A percentile compares a stretch with the other conserved stretches of the same genome.
phyloP scores from a whole-genome alignment of 2,113 vertebrate genomes.

The Stercorarius parasiticus region DNA sequence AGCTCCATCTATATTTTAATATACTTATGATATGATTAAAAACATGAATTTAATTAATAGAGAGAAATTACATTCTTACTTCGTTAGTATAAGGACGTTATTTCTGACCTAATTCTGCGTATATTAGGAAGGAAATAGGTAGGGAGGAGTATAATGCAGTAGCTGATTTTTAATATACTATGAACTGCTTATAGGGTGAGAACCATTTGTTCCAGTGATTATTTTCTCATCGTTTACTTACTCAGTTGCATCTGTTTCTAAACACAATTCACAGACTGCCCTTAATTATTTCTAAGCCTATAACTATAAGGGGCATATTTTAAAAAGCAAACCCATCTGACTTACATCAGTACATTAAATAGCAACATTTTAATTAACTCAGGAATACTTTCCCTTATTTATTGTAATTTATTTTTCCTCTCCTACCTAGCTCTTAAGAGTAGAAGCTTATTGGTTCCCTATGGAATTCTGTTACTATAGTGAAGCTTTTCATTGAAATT shows the following conservation, averaged over 20 bases:
- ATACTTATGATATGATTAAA: not conserved
- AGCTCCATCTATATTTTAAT: slow-evolving; percentile 17
- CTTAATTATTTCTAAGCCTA: not conserved
- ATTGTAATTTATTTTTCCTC: not conserved
- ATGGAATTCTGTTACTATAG: not conserved
- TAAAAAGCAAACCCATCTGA: not conserved
- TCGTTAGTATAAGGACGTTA: not conserved
- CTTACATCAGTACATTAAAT: not conserved
- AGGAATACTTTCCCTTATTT: not conserved
- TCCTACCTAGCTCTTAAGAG: not conserved
- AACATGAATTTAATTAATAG: not conserved
- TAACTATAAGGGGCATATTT: not conserved
- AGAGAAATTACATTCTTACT: not conserved
- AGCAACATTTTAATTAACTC: slow-evolving; percentile 21
- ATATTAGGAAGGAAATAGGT: not conserved
- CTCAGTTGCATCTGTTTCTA: not conserved
- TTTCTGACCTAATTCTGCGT: not conserved
- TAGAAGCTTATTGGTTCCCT: not conserved
- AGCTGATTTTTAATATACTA: not conserved
- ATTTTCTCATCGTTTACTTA: not conserved
- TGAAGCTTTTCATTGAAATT: slow-evolving; percentile 4
- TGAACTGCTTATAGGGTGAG: not conserved
- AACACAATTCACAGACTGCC: not conserved
- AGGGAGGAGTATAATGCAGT: not conserved
- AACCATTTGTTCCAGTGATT: not conserved